Percentiles rank a stretch among this genome's conserved stretches.
Conservation (phyloP, 2,888 invertebrate genomes). For the Sinodicranocentrus sp. region DNA sequence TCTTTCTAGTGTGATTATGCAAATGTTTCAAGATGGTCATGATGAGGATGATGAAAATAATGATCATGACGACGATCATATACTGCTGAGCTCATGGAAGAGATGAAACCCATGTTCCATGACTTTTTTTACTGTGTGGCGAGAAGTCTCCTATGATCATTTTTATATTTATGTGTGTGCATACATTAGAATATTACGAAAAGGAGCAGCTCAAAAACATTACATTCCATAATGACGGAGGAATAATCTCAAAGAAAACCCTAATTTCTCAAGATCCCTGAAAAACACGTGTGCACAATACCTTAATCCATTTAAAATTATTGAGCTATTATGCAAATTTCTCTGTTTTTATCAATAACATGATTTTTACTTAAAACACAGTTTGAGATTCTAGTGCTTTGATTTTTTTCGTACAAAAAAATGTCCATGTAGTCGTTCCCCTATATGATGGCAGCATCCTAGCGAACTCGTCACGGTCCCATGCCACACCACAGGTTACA, state of each 20-base stretch:
- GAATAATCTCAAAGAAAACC: background rate
- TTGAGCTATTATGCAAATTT: slow-evolving; percentile 60
- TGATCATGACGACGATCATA: slow-evolving; percentile 38
- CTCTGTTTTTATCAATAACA: background rate
- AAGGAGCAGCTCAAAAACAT: background rate
- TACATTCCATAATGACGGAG: background rate
- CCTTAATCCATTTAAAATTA: slow-evolving; percentile 61
- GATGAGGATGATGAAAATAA: slow-evolving; percentile 56
- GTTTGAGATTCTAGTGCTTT: too few relatives aligned
- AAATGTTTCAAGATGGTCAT: slow-evolving; percentile 62
- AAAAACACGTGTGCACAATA: slow-evolving; percentile 44
- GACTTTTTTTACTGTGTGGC: background rate
- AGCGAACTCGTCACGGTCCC: too few relatives aligned
- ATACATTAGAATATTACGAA: background rate
- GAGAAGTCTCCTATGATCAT: background rate
- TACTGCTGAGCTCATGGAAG: slow-evolving; percentile 30
- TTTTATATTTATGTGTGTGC: background rate
- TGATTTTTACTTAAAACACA: background rate
- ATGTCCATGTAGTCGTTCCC: background rate
- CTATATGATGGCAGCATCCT: background rate
- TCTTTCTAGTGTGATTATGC: slow-evolving; percentile 65
- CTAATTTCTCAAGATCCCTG: background rate
- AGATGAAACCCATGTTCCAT: background rate
- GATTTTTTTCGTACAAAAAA: background rate
- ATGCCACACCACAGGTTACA: too few relatives aligned